Percentiles rank a stretch among this genome's conserved stretches.
phyloP scores from a whole-genome alignment of 1,140 invertebrate species.

The Chymomyza costata region DNA sequence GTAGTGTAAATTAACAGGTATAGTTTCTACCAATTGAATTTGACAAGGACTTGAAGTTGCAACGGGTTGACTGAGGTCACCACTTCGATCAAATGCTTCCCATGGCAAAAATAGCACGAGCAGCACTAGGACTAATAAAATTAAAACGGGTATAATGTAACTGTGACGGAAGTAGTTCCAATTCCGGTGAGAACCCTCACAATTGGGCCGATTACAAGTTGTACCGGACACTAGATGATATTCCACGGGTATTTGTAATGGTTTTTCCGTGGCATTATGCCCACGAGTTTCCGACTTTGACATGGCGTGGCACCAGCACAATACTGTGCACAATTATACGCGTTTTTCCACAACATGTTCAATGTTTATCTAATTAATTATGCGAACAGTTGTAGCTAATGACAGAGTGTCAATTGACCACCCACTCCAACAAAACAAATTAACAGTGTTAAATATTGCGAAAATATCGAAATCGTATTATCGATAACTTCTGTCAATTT shows the following conservation, averaged over 20 bases:
- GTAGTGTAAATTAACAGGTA: conserved; percentile 89
- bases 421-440: conserved; percentile 49
- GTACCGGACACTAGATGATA: conserved; percentile 48
- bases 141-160: conserved; percentile 54
- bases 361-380: conserved; percentile 51
- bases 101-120: conserved; percentile 58
- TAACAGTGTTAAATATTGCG: conserved; percentile 33
- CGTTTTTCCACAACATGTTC: conserved; percentile 14
- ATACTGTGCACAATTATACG: conserved; percentile 30
- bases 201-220: conserved; percentile 40
- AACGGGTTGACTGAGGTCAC: conserved; percentile 32
- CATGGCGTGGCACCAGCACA: conserved; percentile 5
- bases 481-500: neutral
- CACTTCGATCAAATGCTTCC: conserved; percentile 44
- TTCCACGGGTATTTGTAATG: conserved; percentile 44
- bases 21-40: conserved; percentile 89
- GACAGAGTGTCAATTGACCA: conserved; percentile 16
- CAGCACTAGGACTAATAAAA: conserved; percentile 52
- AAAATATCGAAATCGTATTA: conserved; percentile 11
- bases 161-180: conserved; percentile 38
- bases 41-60: conserved; percentile 51
- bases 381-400: conserved; percentile 59
- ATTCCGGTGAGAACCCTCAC: conserved; percentile 15
- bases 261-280: conserved; percentile 29
- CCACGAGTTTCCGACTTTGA: conserved; percentile 48